phyloP scores from a whole-genome alignment of 2,888 invertebrate genomes.

The Crioceris asparagi region DNA sequence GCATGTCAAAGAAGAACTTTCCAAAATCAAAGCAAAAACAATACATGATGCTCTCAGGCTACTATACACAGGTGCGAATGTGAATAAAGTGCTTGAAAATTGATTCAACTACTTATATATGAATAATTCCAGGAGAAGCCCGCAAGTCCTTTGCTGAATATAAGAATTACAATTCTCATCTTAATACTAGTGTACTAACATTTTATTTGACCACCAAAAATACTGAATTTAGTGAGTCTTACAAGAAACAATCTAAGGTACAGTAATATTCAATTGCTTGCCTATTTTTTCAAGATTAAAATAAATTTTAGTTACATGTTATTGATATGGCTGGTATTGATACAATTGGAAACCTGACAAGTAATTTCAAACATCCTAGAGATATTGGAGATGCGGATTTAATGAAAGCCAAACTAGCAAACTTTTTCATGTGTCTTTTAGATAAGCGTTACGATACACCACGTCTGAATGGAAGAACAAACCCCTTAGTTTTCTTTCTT shows the following conservation, averaged over 20 bases:
- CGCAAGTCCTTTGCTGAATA: conserved; percentile 28
- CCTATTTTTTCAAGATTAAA: background rate
- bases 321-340: conserved; percentile 39
- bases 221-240: conserved; percentile 20
- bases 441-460: conserved; percentile 22
- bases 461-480: conserved; percentile 26
- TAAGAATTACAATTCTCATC: conserved; percentile 31
- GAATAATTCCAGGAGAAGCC: conserved; percentile 30
- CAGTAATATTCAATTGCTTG: background rate
- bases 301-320: conserved; percentile 27
- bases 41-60: conserved; percentile 29
- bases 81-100: background rate
- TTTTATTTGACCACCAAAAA: conserved; percentile 30
- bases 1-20: conserved; percentile 24
- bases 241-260: conserved; percentile 16
- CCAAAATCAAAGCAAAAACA: conserved; percentile 22
- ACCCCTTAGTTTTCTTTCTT: conserved; percentile 34
- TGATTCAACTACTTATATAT: background rate
- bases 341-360: conserved; percentile 27
- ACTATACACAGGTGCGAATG: conserved; percentile 30
- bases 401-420: conserved; percentile 35
- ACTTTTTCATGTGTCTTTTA: conserved; percentile 28
- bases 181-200: conserved; percentile 34
- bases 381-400: conserved; percentile 36
- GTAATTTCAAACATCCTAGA: conserved; percentile 27